Conservation (phyloP, 2,888 invertebrate species). For the Apamea epomidion region DNA sequence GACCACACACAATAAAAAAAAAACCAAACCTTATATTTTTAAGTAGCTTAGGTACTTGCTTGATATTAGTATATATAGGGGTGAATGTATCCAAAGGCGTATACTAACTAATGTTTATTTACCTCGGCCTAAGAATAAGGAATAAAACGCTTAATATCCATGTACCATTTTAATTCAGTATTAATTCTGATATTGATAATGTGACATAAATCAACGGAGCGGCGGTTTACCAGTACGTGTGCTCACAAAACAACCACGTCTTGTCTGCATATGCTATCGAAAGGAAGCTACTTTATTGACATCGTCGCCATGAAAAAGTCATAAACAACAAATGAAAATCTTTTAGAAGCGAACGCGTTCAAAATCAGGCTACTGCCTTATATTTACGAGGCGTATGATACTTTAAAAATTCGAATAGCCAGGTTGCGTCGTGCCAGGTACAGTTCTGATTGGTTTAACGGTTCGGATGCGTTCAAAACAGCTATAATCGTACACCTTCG, state of each 20-base stretch:
- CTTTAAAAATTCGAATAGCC: background rate
- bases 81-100: no score
- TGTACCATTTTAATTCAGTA: conserved; percentile 84
- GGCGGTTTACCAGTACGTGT: conserved; percentile 76
- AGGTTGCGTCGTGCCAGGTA: background rate
- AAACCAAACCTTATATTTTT: background rate
- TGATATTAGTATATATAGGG: background rate
- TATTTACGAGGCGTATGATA: background rate
- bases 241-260: conserved; percentile 57
- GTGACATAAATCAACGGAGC: conserved; percentile 78
- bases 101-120: background rate
- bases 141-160: conserved; percentile 76
- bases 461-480: background rate
- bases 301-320: conserved; percentile 25
- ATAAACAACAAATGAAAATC: background rate
- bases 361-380: background rate
- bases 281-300: conserved; percentile 23
- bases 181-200: conserved; percentile 80
- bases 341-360: background rate
- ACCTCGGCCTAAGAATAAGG: background rate
- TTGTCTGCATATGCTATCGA: conserved; percentile 58
- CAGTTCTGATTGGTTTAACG: background rate
- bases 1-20: no score
- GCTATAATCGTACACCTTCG: background rate
- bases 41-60: background rate